Conservation (phyloP, 2,113 vertebrate species). For the Ia io region DNA sequence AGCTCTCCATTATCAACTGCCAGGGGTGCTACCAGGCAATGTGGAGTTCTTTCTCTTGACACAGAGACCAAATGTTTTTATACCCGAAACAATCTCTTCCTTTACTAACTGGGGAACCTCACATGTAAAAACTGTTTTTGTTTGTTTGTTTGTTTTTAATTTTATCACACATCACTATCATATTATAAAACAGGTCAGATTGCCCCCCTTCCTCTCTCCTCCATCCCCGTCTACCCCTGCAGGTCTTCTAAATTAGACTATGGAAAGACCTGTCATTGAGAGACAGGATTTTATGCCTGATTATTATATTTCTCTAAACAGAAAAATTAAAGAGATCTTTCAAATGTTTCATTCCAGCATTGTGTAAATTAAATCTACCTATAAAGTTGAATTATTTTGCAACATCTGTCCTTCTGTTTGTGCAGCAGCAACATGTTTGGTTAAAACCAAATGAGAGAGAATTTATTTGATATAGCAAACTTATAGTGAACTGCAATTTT, state of each 20-base stretch:
- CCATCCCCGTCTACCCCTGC: background rate
- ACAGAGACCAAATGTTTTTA: slow-evolving; percentile 52
- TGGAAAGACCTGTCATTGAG: slow-evolving; percentile 33
- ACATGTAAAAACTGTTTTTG: slow-evolving; percentile 47
- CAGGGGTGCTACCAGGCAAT: slow-evolving; percentile 76
- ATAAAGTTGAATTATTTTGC: slow-evolving; percentile 48
- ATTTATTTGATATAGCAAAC: background rate
- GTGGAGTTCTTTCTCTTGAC: slow-evolving; percentile 72
- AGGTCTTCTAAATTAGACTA: slow-evolving; percentile 46
- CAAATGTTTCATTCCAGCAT: background rate
- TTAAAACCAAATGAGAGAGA: slow-evolving; percentile 16
- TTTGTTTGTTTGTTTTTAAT: slow-evolving; percentile 34
- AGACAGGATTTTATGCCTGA: slow-evolving; percentile 1
- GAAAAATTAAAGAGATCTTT: slow-evolving; percentile 58
- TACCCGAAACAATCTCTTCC: slow-evolving; percentile 61
- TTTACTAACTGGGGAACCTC: slow-evolving; percentile 61
- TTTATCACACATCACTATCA: slow-evolving; percentile 58
- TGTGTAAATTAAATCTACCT: slow-evolving; percentile 55
- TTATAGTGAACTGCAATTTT: slow-evolving; percentile 24
- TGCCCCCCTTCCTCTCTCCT: background rate
- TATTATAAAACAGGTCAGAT: slow-evolving; percentile 40
- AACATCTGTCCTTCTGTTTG: slow-evolving; percentile 56
- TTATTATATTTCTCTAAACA: slow-evolving; percentile 14
- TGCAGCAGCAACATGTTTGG: background rate
- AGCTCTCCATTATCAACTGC: slow-evolving; percentile 82